phyloP scores from a whole-genome alignment of 2,888 invertebrate species.

The Lingula anatina region DNA sequence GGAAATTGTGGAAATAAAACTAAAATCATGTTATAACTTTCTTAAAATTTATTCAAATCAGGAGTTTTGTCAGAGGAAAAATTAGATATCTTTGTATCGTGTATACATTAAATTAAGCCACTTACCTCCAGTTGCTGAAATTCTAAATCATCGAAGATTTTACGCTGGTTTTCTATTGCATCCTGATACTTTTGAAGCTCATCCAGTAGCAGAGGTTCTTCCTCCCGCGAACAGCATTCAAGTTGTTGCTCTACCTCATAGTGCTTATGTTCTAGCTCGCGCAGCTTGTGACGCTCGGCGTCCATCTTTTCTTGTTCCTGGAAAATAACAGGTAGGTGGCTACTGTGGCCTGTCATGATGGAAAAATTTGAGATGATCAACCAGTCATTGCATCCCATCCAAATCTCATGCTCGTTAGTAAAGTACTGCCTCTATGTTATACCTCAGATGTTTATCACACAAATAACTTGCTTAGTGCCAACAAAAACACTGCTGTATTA shows the following conservation, averaged over 20 bases:
- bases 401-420: too few relatives aligned
- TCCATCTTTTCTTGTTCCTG: constrained; percentile 57
- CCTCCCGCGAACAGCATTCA: constrained; percentile 57
- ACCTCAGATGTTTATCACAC: too few relatives aligned
- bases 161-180: constrained; percentile 31
- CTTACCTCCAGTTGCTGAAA: constrained; percentile 82
- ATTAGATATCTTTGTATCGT: too few relatives aligned
- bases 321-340: constrained; percentile 6
- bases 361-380: too few relatives aligned
- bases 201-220: constrained; percentile 61
- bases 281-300: constrained; percentile 63
- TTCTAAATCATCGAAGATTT: constrained; percentile 82
- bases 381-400: too few relatives aligned
- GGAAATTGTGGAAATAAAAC: too few relatives aligned
- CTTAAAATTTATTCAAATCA: constrained; percentile 51
- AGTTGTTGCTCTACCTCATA: constrained; percentile 56
- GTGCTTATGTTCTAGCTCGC: constrained; percentile 59
- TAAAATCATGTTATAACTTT: constrained; percentile 30
- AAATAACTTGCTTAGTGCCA: too few relatives aligned
- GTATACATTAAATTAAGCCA: too few relatives aligned
- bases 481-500: too few relatives aligned
- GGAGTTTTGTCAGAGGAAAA: constrained; percentile 48
- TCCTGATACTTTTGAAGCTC: constrained; percentile 33
- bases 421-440: too few relatives aligned
- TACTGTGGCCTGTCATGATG: too few relatives aligned